phyloP scores from a whole-genome alignment of 2,797 vertebrate genomes.

The Glossophaga mutica region DNA sequence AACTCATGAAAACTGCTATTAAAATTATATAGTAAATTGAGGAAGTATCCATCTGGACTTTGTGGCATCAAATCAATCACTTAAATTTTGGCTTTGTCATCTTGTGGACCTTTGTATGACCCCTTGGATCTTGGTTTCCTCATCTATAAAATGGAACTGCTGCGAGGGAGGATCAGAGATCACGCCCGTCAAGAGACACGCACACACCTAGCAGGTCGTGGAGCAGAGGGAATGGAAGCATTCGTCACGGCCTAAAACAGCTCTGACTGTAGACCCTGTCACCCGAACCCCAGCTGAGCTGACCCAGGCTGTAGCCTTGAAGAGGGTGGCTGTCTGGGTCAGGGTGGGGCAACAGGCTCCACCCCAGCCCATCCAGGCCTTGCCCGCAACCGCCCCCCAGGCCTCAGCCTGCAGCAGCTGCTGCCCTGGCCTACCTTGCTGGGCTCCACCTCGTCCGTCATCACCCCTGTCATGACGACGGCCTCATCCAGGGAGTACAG shows the following conservation, averaged over 20 bases:
- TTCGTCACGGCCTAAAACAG: not conserved
- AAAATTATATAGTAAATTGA: not conserved
- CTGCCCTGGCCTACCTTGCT: conserved; percentile 85
- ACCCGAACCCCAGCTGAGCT: not conserved
- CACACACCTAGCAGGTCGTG: not conserved
- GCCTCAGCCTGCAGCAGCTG: not conserved
- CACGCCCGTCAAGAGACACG: not conserved
- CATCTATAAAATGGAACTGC: not conserved
- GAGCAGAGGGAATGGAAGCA: not conserved
- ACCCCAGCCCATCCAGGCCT: not conserved
- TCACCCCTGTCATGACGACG: conserved; percentile 95
- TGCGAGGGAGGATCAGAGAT: not conserved
- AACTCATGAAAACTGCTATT: not conserved
- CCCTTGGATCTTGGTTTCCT: not conserved
- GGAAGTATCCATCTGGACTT: not conserved
- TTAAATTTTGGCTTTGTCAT: not conserved
- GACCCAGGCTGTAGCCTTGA: not conserved
- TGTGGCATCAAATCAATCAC: not conserved
- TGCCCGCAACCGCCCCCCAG: no score
- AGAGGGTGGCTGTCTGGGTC: no score
- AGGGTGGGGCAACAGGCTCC: fast-evolving
- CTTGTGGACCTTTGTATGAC: not conserved
- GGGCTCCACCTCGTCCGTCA: conserved; percentile 90
- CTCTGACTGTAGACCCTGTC: not conserved
- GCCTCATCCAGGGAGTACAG: conserved; percentile 91